These are phyloP conservation scores for Litoditis marina DNA, from an alignment of 2,888 invertebrate genomes.

Conservation along the genomic window DNA sequence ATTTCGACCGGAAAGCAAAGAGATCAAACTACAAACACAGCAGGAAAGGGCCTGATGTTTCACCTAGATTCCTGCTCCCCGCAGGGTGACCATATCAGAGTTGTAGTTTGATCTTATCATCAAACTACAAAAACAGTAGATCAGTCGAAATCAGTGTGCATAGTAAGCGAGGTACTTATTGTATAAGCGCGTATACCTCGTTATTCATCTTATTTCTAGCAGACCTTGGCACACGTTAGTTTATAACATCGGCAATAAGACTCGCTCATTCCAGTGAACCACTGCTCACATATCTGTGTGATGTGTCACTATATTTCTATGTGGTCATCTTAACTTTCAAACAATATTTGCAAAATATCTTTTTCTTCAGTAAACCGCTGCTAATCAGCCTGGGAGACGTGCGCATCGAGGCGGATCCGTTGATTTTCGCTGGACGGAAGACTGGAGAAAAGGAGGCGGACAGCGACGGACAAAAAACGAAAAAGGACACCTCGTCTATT, in stretches of 20 bases:
- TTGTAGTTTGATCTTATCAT: too few relatives aligned
- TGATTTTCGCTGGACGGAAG: not conserved
- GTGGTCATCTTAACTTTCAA: too few relatives aligned
- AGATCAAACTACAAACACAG: too few relatives aligned
- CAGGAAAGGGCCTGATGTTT: too few relatives aligned
- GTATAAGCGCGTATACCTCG: not conserved
- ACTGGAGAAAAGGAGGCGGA: not conserved
- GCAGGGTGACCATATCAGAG: too few relatives aligned
- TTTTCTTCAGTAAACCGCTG: slow-evolving; percentile 8
- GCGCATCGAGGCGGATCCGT: slow-evolving; percentile 47
- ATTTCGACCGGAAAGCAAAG: too few relatives aligned
- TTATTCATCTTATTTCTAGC: not conserved
- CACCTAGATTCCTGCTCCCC: not conserved
- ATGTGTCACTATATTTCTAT: too few relatives aligned
- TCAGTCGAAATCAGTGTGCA: too few relatives aligned
- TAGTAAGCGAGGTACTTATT: not conserved
- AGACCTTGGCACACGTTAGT: not conserved
- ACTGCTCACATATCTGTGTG: too few relatives aligned
- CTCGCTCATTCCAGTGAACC: not conserved
- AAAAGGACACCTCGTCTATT: not conserved
- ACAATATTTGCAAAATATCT: too few relatives aligned
- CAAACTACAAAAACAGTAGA: too few relatives aligned
- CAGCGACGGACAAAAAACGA: not conserved
- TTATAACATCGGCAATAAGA: too few relatives aligned
- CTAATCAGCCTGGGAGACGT: slow-evolving; percentile 59